These are phyloP conservation scores for Lithobates pipiens DNA, from an alignment of 2,797 vertebrate species.

Conservation along the genomic window DNA sequence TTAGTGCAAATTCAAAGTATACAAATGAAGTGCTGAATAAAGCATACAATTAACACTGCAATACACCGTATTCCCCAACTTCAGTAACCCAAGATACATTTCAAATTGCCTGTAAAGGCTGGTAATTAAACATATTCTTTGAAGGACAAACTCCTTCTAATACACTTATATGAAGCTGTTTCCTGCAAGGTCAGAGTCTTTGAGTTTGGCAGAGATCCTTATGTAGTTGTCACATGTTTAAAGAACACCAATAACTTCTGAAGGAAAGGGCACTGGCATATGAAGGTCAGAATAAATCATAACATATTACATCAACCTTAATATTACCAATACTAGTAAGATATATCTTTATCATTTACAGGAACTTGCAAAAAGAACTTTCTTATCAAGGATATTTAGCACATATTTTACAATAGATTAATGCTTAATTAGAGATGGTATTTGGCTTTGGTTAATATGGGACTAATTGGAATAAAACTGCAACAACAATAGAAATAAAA, in stretches of 20 bases:
- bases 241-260: conserved; percentile 65
- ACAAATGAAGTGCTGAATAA: conserved; percentile 64
- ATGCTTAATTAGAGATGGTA: conserved; percentile 35
- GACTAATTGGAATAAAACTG: conserved; percentile 21
- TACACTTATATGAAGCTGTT: conserved; percentile 51
- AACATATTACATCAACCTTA: conserved; percentile 61
- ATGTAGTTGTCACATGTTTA: conserved; percentile 63
- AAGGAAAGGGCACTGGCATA: conserved; percentile 63
- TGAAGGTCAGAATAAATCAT: conserved; percentile 62
- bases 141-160: conserved; percentile 72
- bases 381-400: conserved; percentile 22
- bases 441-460: conserved; percentile 27
- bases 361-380: conserved; percentile 33
- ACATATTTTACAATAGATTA: conserved; percentile 20
- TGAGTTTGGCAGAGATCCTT: conserved; percentile 67
- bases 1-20: conserved; percentile 66
- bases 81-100: conserved; percentile 76
- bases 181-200: conserved; percentile 66
- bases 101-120: conserved; percentile 75
- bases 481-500: conserved; percentile 11
- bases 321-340: conserved; percentile 49
- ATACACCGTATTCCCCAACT: conserved; percentile 67
- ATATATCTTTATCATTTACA: conserved; percentile 50
- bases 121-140: conserved; percentile 75
- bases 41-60: conserved; percentile 70